A percentile compares a stretch with the other conserved stretches of the same genome.
Evolutionary conservation across 2,888 invertebrate genomes (phyloP).

Genomic region (Ectemnius lituratus): DNA sequence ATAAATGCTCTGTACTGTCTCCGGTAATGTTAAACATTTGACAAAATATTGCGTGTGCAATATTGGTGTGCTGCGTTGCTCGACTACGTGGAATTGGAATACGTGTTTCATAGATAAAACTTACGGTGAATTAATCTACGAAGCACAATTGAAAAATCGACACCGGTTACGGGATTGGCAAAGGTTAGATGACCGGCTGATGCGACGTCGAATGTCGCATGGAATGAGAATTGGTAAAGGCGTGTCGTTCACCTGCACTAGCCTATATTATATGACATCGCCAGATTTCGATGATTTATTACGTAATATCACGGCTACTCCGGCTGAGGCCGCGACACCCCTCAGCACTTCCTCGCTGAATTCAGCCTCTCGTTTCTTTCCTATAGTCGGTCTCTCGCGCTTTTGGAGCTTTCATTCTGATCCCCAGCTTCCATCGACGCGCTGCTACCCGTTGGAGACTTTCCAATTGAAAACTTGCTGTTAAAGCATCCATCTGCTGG

Average conservation of each 20-base stretch:
- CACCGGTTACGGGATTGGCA: constrained; percentile 47
- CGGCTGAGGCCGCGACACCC: constrained; percentile 32
- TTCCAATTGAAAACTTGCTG: constrained; percentile 71
- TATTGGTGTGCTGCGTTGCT: constrained; percentile 18
- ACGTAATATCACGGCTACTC: constrained; percentile 68
- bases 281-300: constrained; percentile 71
- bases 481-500: constrained; percentile 60
- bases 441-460: constrained; percentile 49
- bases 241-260: constrained; percentile 65
- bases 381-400: constrained; percentile 19
- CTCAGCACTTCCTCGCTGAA: constrained; percentile 7
- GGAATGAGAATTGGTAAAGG: constrained; percentile 68
- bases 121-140: constrained; percentile 57
- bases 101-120: constrained; percentile 29
- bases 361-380: constrained; percentile 3
- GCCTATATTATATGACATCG: constrained; percentile 68
- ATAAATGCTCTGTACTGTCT: no score
- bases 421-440: constrained; percentile 21
- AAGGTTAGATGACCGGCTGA: constrained; percentile 31
- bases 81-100: constrained; percentile 44
- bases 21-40: not conserved
- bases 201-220: constrained; percentile 62
- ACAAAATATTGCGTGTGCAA: not conserved
- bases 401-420: constrained; percentile 13
- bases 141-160: constrained; percentile 35